Conservation (phyloP, 2,797 vertebrate genomes). For the Synanceia verrucosa region DNA sequence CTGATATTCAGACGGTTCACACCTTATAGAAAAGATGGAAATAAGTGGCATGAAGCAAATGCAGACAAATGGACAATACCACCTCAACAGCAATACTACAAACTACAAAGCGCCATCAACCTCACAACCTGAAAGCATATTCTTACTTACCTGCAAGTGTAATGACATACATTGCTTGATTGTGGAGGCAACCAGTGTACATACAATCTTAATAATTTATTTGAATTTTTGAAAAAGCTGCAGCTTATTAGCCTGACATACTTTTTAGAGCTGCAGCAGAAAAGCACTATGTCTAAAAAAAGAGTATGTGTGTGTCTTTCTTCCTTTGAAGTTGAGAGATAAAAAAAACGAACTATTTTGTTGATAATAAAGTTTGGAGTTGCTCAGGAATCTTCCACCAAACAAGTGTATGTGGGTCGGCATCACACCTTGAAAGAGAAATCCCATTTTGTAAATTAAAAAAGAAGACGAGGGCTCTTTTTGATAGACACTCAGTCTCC, state of each 20-base stretch:
- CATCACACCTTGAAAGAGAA: conserved; percentile 35
- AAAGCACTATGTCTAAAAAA: not conserved
- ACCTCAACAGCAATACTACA: not conserved
- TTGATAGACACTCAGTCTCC: conserved; percentile 33
- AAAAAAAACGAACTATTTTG: conserved; percentile 33
- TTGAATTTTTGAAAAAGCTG: not conserved
- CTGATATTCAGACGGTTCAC: conserved; percentile 21
- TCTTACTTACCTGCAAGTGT: not conserved
- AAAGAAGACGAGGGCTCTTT: conserved; percentile 29
- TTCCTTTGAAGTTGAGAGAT: conserved; percentile 3
- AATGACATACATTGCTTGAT: not conserved
- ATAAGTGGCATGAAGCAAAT: conserved; percentile 9
- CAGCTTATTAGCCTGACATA: not conserved
- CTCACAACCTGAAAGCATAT: not conserved
- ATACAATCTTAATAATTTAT: not conserved
- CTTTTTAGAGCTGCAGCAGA: not conserved
- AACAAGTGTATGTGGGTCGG: conserved; percentile 19
- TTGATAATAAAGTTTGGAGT: conserved; percentile 40
- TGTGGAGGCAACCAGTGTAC: not conserved
- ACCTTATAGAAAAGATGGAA: conserved; percentile 10
- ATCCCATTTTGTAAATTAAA: conserved; percentile 71
- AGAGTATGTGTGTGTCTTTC: not conserved
- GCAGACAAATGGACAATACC: not conserved
- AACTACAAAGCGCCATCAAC: not conserved
- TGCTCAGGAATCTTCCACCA: conserved; percentile 14